Conservation (phyloP, 23 tunicate species). For the Ascidia mentula region DNA sequence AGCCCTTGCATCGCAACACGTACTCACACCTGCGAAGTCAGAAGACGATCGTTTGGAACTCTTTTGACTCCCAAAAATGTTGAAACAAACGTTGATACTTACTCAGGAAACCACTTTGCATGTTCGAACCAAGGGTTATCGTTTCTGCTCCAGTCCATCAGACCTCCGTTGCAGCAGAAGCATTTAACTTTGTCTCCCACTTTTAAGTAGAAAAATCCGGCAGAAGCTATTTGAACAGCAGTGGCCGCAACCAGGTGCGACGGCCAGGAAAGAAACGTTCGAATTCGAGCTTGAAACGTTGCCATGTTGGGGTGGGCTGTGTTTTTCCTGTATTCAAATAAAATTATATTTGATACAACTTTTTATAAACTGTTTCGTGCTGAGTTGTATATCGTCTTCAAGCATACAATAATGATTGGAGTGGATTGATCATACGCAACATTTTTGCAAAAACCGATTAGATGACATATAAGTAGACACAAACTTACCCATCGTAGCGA, state of each 20-base stretch:
- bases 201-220: conserved; percentile 13
- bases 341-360: no score
- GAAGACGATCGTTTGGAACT: background rate
- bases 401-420: no score
- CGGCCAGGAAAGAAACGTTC: background rate
- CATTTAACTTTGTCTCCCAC: conserved; percentile 19
- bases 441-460: no score
- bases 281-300: background rate
- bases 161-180: conserved; percentile 31
- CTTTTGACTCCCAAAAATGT: background rate
- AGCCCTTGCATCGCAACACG: conserved; percentile 22
- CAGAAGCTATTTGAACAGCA: background rate
- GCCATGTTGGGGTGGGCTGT: no score
- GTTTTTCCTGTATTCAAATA: no score
- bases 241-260: background rate
- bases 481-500: background rate
- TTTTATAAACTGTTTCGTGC: no score
- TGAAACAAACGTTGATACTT: background rate
- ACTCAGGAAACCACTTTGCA: conserved; percentile 34
- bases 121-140: conserved; percentile 31
- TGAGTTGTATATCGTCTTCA: no score
- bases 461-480: no score
- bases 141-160: conserved; percentile 10
- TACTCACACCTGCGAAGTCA: conserved; percentile 36
- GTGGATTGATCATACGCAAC: no score